Percentiles rank a stretch among this genome's conserved stretches.
Conservation (phyloP, 2,797 vertebrate genomes). For the Acomys russatus region DNA sequence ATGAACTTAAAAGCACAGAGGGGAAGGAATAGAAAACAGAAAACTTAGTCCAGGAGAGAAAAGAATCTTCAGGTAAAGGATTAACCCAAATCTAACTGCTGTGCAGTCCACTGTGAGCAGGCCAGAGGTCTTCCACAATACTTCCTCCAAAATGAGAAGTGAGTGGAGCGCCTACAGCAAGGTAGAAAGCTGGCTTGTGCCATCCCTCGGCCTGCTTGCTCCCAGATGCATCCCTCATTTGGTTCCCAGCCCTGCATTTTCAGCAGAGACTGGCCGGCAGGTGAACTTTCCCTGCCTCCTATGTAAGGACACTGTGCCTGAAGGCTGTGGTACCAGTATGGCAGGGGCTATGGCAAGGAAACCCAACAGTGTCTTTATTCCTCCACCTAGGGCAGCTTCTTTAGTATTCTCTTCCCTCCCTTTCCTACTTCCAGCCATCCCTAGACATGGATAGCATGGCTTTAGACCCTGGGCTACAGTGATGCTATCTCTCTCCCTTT, state of each 20-base stretch:
- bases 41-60: neutral
- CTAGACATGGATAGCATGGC: neutral
- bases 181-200: neutral
- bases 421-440: neutral
- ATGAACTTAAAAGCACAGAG: neutral
- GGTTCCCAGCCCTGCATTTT: neutral
- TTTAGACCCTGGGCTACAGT: neutral
- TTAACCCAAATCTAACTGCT: neutral
- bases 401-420: neutral
- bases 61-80: neutral
- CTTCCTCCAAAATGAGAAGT: neutral
- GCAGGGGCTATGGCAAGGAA: neutral
- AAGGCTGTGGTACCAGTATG: neutral
- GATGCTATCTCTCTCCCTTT: neutral
- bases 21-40: neutral
- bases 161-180: neutral
- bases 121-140: neutral
- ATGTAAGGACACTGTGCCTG: neutral
- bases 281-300: neutral
- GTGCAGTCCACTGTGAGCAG: neutral
- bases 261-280: neutral
- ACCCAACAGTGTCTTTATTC: neutral
- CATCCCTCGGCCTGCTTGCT: neutral
- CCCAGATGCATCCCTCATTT: neutral
- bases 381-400: neutral